A percentile compares a stretch with the other conserved stretches of the same genome.
Conservation (phyloP, 2,113 vertebrate genomes). For the Clinocottus analis region DNA sequence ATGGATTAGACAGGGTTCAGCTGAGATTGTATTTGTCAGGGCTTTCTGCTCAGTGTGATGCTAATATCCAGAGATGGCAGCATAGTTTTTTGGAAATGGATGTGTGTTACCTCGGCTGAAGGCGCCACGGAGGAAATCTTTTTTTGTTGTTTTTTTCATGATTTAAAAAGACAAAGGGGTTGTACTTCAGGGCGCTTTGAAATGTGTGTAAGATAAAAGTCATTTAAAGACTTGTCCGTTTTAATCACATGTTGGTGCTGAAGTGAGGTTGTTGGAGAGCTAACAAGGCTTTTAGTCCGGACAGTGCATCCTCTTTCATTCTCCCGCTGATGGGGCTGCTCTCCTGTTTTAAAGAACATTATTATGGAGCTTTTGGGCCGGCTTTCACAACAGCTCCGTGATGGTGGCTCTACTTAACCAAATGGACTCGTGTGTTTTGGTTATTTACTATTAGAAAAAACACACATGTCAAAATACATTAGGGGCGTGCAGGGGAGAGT, state of each 20-base stretch:
- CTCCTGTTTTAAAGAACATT: slow-evolving; percentile 21
- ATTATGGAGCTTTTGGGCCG: slow-evolving; percentile 30
- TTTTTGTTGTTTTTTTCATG: too few relatives aligned
- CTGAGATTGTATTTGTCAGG: slow-evolving; percentile 65
- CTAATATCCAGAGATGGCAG: slow-evolving; percentile 54
- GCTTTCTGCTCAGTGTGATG: slow-evolving; percentile 52
- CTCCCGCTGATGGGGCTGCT: slow-evolving; percentile 32
- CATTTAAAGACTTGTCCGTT: slow-evolving; percentile 20
- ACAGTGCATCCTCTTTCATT: slow-evolving; percentile 21
- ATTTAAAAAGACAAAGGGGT: too few relatives aligned
- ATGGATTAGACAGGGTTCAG: slow-evolving; percentile 65
- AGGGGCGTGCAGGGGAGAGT: not conserved
- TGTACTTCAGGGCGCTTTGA: slow-evolving; percentile 3
- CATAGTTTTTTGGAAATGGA: slow-evolving; percentile 44
- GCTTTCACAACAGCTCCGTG: slow-evolving; percentile 40
- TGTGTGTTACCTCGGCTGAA: slow-evolving; percentile 25
- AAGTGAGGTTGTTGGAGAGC: slow-evolving; percentile 25
- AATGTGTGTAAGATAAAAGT: slow-evolving; percentile 11
- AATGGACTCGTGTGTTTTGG: slow-evolving; percentile 11
- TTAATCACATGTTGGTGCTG: slow-evolving; percentile 3
- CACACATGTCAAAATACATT: not conserved
- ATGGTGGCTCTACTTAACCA: slow-evolving; percentile 27
- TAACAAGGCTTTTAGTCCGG: slow-evolving; percentile 25
- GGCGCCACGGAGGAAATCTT: not conserved
- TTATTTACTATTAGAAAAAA: slow-evolving; percentile 1